Base-by-base conservation (phyloP, 2,888 invertebrate genomes). In the Dryomyza anilis region DNA sequence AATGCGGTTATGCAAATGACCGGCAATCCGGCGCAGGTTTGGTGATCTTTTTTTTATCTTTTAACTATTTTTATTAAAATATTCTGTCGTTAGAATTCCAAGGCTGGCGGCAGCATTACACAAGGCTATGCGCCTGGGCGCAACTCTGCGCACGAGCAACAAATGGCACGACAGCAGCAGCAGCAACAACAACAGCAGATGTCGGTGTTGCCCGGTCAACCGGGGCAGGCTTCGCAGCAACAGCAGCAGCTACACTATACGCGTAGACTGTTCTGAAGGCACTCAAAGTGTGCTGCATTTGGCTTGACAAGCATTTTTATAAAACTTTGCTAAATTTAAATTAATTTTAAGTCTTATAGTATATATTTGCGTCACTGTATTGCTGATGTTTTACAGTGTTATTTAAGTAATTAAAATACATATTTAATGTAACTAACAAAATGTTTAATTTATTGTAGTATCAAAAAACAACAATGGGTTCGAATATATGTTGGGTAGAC, bases 91-190 rank as follows among this genome's bases (percentile, higher is more conserved):
- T 79, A 91, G 90, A 88, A 88, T 66, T 84, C 89, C n/a, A 91
- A 92, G 78, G 87, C 91, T 1, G 92, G 93, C 1, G 92, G 93
- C 67, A 91, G 92, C 74, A 94, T 94, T 67, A 91, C 93, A 0
- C 90, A 93, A 67, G 93, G 93, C 2, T 94, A 93, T 85, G 92
- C 93, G 0, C 91, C 93, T 1, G 87, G 92, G 69, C 88, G 88
- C 63, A 86, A 70, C 12, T 66, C 73, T 2, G 72, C 73, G 6
- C 80, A 79, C 48, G 76, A 74, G n/a, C 78, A 77, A 62, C 78
- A 78, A 68, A 61, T 78, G 55, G 72, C 75, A 16, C 72, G 79
- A 5, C 79, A 78, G 45, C 82, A 82, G 65, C 76, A 74, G 63
- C n/a, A n/a, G n/a, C 72, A 78, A 5, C 79, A 78, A 43, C 82